Evolutionary conservation across 2,113 vertebrate species (phyloP), one percentile per base, ranked within the genome.

Genomic region (Laticauda laticaudata): DNA sequence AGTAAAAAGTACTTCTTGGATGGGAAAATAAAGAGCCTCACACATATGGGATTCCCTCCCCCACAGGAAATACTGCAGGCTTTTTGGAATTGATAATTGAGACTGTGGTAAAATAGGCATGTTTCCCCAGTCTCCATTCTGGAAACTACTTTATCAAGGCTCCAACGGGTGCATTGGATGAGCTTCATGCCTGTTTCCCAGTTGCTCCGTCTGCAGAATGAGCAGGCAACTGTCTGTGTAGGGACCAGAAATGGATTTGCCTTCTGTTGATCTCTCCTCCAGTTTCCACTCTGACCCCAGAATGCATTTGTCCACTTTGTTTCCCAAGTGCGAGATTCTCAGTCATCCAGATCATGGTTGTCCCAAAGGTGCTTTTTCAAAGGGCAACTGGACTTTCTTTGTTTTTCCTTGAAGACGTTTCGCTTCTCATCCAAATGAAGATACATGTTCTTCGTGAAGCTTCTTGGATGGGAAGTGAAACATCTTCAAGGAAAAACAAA

Each of bases 1-100:
- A 81, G 5, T 81, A 39, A 81, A 39, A 81, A 39, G 34, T 39
- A 39, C 34, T 39, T 81, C 34, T 18, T 81, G 34, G 34, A 39
- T 81, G 69, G 69, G 69, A 81, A 39, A 81, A 18, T 81, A 81
- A 39, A 81, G 34, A 39, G 34, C 12, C 12, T 15, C 61, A 69
- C 0, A 0, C 61, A 69, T 69, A 69, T 69, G 61, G 29, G 29
- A 1, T n/a, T 69, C 5, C 20, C 20, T 9, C 0, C 0, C 3
- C 26, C 24, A 12, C 69, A 81, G 18, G 34, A 81, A 81, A 81
- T 39, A 39, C 69, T 81, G 69, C 6, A 21, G 34, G 69, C 18
- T 81, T 81, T 81, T 81, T 3, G 34, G 21, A 6, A 75, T 20
- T 75, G 69, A 21, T 81, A 39, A 81, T 18, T 81, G 69, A 34